Conservation (phyloP, 2,797 vertebrate species). For the Urosaurus nigricauda region DNA sequence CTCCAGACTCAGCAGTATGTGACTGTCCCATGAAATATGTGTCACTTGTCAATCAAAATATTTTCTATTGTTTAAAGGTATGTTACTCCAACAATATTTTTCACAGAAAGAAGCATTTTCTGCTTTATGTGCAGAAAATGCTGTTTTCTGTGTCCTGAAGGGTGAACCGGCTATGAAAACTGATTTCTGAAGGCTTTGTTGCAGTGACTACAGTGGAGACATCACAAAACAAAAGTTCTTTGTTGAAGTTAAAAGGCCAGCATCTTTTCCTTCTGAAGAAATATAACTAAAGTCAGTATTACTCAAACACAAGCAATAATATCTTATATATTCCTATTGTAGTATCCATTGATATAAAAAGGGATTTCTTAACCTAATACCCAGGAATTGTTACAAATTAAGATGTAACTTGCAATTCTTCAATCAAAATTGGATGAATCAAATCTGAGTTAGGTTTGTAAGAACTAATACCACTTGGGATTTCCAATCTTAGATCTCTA, state of each 20-base stretch:
- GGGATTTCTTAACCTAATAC: constrained; percentile 42
- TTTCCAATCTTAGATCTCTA: not conserved
- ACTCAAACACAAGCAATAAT: constrained; percentile 54
- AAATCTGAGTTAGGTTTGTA: constrained; percentile 24
- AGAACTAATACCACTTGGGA: not conserved
- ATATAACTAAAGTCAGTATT: constrained; percentile 29
- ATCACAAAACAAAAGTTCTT: constrained; percentile 41
- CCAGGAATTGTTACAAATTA: constrained; percentile 57
- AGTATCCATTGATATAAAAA: constrained; percentile 43
- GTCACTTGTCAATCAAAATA: no score
- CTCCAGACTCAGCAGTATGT: no score
- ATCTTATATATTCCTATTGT: constrained; percentile 39
- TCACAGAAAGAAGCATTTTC: no score
- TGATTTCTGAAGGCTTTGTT: no score
- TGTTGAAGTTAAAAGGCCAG: not conserved
- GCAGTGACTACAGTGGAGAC: constrained; percentile 10
- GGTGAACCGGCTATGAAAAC: no score
- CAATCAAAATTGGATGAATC: constrained; percentile 48
- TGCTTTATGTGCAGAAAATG: no score
- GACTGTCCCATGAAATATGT: no score
- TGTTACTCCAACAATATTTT: no score
- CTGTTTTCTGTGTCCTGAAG: no score
- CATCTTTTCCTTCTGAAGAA: constrained; percentile 19
- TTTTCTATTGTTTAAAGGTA: no score
- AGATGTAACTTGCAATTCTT: constrained; percentile 14